Percentiles rank a stretch among this genome's conserved stretches.
Conservation (phyloP, 2,113 vertebrate species). For the Cercocebus atys region DNA sequence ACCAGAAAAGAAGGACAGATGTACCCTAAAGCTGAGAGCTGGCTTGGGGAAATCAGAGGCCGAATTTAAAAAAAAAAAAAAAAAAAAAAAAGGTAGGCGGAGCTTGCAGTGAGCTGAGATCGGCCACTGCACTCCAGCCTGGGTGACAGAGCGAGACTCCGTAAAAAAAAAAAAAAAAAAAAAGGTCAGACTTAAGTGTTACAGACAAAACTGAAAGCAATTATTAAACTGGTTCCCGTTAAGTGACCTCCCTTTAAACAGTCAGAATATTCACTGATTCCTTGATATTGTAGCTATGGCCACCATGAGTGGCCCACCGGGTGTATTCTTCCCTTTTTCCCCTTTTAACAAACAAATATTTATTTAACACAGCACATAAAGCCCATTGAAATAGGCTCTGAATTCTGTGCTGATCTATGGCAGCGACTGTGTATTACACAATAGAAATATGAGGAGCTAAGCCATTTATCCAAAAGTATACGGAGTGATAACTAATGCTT, state of each 20-base stretch:
- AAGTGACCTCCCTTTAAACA: background rate
- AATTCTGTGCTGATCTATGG: background rate
- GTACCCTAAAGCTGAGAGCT: background rate
- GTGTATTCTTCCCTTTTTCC: background rate
- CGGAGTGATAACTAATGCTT: background rate
- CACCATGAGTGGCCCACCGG: background rate
- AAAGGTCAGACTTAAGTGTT: background rate
- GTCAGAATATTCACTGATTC: background rate
- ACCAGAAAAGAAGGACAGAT: background rate
- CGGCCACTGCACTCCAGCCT: no score
- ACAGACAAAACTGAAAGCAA: background rate
- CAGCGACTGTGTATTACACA: background rate
- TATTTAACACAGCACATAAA: background rate
- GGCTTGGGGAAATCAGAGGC: background rate
- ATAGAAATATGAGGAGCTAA: background rate
- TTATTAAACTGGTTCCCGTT: background rate
- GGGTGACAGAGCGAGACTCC: no score
- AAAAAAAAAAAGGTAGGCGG: no score
- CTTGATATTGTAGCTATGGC: background rate
- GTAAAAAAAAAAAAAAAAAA: background rate
- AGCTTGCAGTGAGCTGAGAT: no score
- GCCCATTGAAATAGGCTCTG: background rate
- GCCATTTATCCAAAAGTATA: background rate
- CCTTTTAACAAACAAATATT: conserved; percentile 34
- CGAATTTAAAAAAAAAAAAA: background rate